A percentile compares a stretch with the other conserved stretches of the same genome.
phyloP scores from a whole-genome alignment of 2,888 invertebrate genomes.

The Dicranocentrus wangi region DNA sequence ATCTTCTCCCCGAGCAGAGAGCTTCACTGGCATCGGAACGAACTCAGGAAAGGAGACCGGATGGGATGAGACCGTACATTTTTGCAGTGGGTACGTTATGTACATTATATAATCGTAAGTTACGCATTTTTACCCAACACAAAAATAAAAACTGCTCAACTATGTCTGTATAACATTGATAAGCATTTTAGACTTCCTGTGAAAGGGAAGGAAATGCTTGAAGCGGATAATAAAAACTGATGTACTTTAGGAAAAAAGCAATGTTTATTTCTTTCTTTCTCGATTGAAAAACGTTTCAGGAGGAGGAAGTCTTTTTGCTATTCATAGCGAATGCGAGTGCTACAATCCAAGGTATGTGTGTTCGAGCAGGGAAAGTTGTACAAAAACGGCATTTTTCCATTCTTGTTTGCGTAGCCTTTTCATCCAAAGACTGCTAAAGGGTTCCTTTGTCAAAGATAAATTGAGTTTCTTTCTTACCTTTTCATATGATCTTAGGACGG shows the following conservation, averaged over 20 bases:
- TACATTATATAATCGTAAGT: too few relatives aligned
- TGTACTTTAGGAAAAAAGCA: background rate
- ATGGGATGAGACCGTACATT: constrained; percentile 81
- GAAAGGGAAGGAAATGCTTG: background rate
- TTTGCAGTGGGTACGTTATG: constrained; percentile 78
- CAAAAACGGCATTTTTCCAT: background rate
- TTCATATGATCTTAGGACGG: constrained; percentile 74
- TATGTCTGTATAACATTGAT: background rate
- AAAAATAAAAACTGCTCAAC: background rate
- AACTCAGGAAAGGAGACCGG: constrained; percentile 81
- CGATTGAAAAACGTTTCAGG: constrained; percentile 74
- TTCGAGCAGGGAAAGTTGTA: background rate
- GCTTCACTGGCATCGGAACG: constrained; percentile 79
- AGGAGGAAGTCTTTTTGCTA: constrained; percentile 82
- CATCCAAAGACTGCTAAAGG: background rate
- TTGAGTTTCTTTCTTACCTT: constrained; percentile 17
- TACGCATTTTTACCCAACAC: background rate
- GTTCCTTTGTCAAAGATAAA: constrained; percentile 38
- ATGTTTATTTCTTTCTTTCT: background rate
- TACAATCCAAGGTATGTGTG: constrained; percentile 79
- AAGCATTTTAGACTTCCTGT: background rate
- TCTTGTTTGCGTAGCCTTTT: constrained; percentile 4
- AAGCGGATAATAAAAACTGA: background rate
- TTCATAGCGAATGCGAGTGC: constrained; percentile 83
- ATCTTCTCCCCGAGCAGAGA: constrained; percentile 81